Conservation (phyloP, 2,888 invertebrate species). For the Microctonus brassicae region DNA sequence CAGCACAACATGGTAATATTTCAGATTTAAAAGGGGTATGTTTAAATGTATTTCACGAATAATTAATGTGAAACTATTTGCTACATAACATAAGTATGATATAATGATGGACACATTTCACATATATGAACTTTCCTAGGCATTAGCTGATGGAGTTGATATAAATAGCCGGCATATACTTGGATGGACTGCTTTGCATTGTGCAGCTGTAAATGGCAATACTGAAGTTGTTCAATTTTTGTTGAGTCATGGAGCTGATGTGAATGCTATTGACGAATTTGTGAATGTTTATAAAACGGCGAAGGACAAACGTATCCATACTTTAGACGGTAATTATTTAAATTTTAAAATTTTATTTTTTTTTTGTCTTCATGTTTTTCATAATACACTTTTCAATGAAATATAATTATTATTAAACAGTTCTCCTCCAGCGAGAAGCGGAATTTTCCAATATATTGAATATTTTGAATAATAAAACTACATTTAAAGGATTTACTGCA, state of each 20-base stretch:
- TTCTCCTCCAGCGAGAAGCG: conserved; percentile 80
- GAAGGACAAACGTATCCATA: conserved; percentile 77
- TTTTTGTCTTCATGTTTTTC: background rate
- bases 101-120: too few species aligned
- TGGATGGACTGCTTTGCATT: conserved; percentile 91
- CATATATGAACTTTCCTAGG: too few species aligned
- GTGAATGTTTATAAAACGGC: conserved; percentile 79
- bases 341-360: conserved; percentile 25
- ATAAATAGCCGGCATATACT: conserved; percentile 81
- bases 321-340: conserved; percentile 76
- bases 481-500: conserved; percentile 88
- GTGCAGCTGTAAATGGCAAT: conserved; percentile 85
- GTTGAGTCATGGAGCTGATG: conserved; percentile 83
- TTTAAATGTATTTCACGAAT: background rate
- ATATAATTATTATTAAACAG: conserved; percentile 59
- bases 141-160: conserved; percentile 71
- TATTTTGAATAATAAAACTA: conserved; percentile 80
- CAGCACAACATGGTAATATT: conserved; percentile 71
- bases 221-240: conserved; percentile 74
- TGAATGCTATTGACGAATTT: conserved; percentile 83
- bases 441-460: conserved; percentile 84
- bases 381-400: background rate
- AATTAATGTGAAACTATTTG: background rate
- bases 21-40: conserved; percentile 71
- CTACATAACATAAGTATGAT: conserved; percentile 7